Conservation (phyloP, 2,888 invertebrate species). For the Tenthredo livida region DNA sequence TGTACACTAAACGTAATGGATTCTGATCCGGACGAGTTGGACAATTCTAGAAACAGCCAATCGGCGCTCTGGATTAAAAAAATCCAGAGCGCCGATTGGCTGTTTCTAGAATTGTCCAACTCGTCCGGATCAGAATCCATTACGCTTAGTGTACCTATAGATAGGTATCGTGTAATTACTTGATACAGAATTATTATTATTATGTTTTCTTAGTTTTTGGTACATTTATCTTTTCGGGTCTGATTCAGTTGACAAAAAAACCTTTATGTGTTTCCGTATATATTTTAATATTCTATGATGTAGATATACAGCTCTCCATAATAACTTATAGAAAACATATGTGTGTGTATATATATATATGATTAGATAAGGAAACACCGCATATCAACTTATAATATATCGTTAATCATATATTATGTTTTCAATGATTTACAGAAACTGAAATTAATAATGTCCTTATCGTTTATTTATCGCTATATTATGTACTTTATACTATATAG, state of each 20-base stretch:
- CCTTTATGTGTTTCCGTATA: no score
- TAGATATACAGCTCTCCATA: no score
- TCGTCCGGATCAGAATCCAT: no score
- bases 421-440: slow-evolving; percentile 38
- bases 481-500: background rate
- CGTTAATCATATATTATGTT: slow-evolving; percentile 1
- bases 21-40: no score
- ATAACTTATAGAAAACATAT: background rate
- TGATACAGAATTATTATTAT: no score
- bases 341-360: background rate
- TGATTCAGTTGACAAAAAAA: background rate
- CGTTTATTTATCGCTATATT: background rate
- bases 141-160: no score
- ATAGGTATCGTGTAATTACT: no score
- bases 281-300: background rate
- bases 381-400: background rate
- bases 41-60: no score
- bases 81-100: no score
- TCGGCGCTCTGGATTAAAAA: no score
- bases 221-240: background rate
- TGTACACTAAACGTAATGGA: no score
- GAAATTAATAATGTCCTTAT: slow-evolving; percentile 51
- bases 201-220: background rate
- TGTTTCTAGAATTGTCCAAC: no score
- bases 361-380: background rate